Evolutionary conservation across 2,888 invertebrate genomes (phyloP).

Genomic region (Bursaphelenchus okinawaensis): DNA sequence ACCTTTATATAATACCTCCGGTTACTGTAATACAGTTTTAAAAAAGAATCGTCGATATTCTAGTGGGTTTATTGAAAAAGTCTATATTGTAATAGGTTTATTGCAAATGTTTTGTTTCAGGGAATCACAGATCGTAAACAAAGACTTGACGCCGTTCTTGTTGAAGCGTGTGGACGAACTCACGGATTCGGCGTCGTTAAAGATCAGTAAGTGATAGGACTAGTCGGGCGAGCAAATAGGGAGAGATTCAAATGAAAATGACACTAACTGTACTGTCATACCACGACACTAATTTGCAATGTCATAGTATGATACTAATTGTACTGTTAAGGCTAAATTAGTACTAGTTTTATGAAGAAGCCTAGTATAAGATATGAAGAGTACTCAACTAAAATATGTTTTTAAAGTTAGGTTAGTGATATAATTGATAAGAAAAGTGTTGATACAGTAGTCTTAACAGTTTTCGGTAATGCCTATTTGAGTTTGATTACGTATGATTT

Average conservation of each 20-base stretch:
- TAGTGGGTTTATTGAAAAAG: too few relatives aligned
- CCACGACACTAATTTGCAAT: too few relatives aligned
- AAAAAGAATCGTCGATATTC: too few relatives aligned
- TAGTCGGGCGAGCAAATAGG: not conserved
- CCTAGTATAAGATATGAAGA: not conserved
- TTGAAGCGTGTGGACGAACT: constrained; percentile 71
- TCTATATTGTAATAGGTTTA: too few relatives aligned
- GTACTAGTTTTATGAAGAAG: too few relatives aligned
- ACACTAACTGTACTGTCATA: too few relatives aligned
- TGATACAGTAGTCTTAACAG: not conserved
- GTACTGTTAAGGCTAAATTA: too few relatives aligned
- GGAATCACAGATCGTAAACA: constrained; percentile 68
- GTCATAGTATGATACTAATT: too few relatives aligned
- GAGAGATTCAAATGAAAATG: too few relatives aligned
- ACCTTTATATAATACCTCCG: too few relatives aligned
- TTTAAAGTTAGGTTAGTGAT: not conserved
- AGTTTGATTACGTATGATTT: too few relatives aligned
- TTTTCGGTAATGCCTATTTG: not conserved
- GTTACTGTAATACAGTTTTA: too few relatives aligned
- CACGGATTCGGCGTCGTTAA: constrained; percentile 76
- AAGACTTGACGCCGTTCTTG: constrained; percentile 86
- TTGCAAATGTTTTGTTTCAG: constrained; percentile 40
- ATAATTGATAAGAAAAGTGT: not conserved
- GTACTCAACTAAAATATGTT: not conserved
- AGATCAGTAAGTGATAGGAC: constrained; percentile 71